phyloP scores from a whole-genome alignment of 2,888 invertebrate genomes.

The Pasiphila rectangulata region DNA sequence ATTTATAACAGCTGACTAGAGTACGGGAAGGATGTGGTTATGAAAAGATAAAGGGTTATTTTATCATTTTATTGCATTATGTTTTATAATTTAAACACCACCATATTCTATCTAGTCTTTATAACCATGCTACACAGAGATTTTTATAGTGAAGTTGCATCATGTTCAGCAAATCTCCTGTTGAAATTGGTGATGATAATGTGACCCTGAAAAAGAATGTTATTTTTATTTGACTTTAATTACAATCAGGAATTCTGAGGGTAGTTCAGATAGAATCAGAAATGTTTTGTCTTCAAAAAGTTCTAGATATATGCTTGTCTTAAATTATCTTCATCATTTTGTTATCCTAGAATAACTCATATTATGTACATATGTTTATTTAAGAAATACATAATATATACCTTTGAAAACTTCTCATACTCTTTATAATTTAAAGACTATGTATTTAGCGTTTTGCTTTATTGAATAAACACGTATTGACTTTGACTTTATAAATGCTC shows the following conservation, averaged over 20 bases:
- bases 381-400: neutral
- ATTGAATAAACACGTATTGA: too few species aligned
- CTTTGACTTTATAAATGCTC: too few species aligned
- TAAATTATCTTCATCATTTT: slow-evolving; percentile 30
- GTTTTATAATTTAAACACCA: neutral
- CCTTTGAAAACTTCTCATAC: neutral
- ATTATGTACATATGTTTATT: too few species aligned
- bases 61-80: slow-evolving; percentile 8
- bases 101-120: too few species aligned
- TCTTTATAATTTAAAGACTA: too few species aligned
- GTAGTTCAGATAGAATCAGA: neutral
- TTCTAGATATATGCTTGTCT: slow-evolving; percentile 36
- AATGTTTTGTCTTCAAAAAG: slow-evolving; percentile 26
- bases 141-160: too few species aligned
- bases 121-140: too few species aligned
- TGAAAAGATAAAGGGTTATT: slow-evolving; percentile 26
- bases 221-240: neutral
- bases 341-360: too few species aligned
- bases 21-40: slow-evolving; percentile 34
- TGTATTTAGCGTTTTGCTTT: too few species aligned
- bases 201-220: slow-evolving; percentile 7
- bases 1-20: slow-evolving; percentile 10
- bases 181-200: neutral
- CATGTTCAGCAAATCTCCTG: neutral
- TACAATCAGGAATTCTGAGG: slow-evolving; percentile 16